Percentiles rank a stretch among this genome's conserved stretches.
phyloP scores from a whole-genome alignment of 2,797 vertebrate genomes.

The Falco concolor region DNA sequence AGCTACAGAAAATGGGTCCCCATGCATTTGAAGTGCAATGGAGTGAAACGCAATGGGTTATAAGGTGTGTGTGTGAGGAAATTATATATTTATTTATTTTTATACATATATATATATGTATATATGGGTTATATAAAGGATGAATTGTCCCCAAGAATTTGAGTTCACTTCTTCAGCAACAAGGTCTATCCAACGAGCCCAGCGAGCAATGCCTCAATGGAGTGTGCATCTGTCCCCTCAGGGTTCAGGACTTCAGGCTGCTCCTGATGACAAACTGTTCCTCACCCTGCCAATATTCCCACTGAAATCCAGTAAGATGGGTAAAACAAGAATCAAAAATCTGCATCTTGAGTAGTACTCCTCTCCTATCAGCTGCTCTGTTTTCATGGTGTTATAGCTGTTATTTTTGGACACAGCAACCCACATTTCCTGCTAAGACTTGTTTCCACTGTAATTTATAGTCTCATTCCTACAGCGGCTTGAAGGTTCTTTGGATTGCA shows the following conservation, averaged over 20 bases:
- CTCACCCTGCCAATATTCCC: not conserved
- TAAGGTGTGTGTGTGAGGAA: not conserved
- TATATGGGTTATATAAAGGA: not conserved
- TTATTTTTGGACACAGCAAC: constrained; percentile 3
- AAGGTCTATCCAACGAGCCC: not conserved
- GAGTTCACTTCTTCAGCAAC: not conserved
- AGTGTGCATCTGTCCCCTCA: not conserved
- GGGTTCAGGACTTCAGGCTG: not conserved
- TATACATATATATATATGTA: too few relatives aligned
- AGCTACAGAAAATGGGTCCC: not conserved
- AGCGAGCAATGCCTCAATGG: not conserved
- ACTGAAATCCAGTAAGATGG: not conserved
- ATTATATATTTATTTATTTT: too few relatives aligned
- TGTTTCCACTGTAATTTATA: not conserved
- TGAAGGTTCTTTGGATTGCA: not conserved
- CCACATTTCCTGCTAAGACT: not conserved
- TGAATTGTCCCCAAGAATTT: not conserved
- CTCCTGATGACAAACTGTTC: not conserved
- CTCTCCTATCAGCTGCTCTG: not conserved
- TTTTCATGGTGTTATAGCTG: not conserved
- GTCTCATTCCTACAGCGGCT: not conserved
- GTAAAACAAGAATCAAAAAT: not conserved
- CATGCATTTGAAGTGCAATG: not conserved
- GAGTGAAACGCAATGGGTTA: not conserved
- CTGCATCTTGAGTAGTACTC: not conserved